These are phyloP conservation scores for Tragopan temminckii DNA, from an alignment of 2,797 vertebrate genomes.

Conservation along the genomic window DNA sequence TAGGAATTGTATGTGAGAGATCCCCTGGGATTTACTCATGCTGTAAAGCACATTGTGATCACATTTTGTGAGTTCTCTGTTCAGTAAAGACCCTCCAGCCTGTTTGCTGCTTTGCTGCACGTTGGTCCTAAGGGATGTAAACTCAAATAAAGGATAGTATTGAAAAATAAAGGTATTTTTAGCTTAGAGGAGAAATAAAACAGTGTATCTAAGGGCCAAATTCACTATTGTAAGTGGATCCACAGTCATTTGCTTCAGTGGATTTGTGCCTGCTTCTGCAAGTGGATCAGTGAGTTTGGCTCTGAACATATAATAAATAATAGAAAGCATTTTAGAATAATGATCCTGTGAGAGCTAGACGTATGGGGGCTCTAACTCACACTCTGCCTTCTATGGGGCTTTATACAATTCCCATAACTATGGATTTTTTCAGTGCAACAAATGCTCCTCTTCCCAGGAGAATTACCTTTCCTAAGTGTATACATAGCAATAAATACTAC, in stretches of 20 bases:
- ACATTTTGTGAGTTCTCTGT: slow-evolving; percentile 75
- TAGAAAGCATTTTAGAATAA: slow-evolving; percentile 9
- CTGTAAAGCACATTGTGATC: slow-evolving; percentile 75
- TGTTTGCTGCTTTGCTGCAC: slow-evolving; percentile 56
- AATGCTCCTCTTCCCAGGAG: background rate
- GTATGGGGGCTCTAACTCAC: background rate
- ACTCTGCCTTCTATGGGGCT: background rate
- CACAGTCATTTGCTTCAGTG: slow-evolving; percentile 24
- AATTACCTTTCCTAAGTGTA: background rate
- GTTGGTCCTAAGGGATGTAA: slow-evolving; percentile 75
- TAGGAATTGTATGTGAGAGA: slow-evolving; percentile 53
- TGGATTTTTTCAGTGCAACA: slow-evolving; percentile 16
- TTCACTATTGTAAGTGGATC: slow-evolving; percentile 29
- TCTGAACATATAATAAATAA: slow-evolving; percentile 38
- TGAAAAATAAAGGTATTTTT: slow-evolving; percentile 76
- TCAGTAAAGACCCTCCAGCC: slow-evolving; percentile 74
- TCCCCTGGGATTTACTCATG: slow-evolving; percentile 60
- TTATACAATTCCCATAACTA: background rate
- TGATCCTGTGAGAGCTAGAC: background rate
- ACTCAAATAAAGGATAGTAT: slow-evolving; percentile 72
- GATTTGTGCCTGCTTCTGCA: background rate
- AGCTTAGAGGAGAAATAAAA: slow-evolving; percentile 73
- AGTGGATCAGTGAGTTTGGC: background rate
- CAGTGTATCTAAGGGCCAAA: slow-evolving; percentile 47
- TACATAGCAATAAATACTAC: slow-evolving; percentile 8